These are phyloP conservation scores for Heliangelus exortis DNA, from an alignment of 2,797 vertebrate genomes.

Conservation along the genomic window DNA sequence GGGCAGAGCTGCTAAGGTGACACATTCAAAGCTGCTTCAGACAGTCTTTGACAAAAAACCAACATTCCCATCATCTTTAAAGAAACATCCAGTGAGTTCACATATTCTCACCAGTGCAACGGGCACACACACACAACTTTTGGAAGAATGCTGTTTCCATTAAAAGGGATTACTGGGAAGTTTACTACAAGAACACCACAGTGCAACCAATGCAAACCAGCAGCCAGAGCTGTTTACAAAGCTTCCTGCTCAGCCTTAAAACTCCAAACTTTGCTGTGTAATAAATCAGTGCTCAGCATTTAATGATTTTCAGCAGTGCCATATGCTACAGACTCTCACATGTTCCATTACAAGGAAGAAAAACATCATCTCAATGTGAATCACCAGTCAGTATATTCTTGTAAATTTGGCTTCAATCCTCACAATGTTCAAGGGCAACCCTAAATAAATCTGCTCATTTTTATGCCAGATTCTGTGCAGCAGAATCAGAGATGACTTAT, in stretches of 20 bases:
- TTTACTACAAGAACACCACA: not conserved
- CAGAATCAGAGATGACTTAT: not conserved
- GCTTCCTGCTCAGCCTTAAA: constrained; percentile 7
- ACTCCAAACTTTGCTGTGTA: constrained; percentile 43
- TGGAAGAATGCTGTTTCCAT: not conserved
- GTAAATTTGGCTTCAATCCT: constrained; percentile 66
- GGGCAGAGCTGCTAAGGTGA: not conserved
- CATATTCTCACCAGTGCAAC: not conserved
- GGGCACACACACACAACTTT: not conserved
- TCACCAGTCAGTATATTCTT: constrained; percentile 71
- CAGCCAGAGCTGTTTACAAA: constrained; percentile 41
- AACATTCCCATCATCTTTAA: not conserved
- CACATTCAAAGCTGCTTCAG: not conserved
- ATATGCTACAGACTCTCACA: constrained; percentile 52
- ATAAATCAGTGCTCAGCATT: constrained; percentile 14
- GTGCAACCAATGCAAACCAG: not conserved
- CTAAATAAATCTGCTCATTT: constrained; percentile 50
- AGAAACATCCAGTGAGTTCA: not conserved
- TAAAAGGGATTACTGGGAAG: not conserved
- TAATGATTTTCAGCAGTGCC: constrained; percentile 28
- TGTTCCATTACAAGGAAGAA: constrained; percentile 60
- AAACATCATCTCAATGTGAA: constrained; percentile 70
- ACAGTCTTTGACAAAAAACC: no score
- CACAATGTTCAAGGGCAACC: constrained; percentile 15
- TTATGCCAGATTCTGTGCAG: constrained; percentile 18